Evolutionary conservation across 1,140 invertebrate genomes (phyloP), one percentile per base, ranked within the genome.

Genomic region (Uloborus diversus): DNA sequence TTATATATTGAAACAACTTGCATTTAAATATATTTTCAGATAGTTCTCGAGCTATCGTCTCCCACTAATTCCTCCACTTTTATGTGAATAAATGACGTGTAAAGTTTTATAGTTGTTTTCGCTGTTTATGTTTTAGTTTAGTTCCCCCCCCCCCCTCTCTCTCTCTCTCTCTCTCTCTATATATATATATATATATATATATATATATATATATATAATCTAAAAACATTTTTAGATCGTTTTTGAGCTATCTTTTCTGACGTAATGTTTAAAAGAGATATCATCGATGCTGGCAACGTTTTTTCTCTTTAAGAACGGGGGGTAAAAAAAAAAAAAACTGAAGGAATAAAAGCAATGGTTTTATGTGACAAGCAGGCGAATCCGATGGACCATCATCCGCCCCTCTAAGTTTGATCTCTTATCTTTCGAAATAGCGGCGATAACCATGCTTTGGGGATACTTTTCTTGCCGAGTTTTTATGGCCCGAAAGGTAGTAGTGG

Each of bases 21-120:
- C 53, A n/a, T n/a, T n/a, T n/a, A n/a, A n/a, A n/a, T n/a, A n/a
- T n/a, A n/a, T n/a, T n/a, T n/a, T n/a, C n/a, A n/a, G n/a, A n/a
- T n/a, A n/a, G n/a, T n/a, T n/a, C n/a, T n/a, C n/a, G n/a, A n/a
- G n/a, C n/a, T n/a, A n/a, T n/a, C n/a, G n/a, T n/a, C n/a, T n/a
- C n/a, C n/a, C n/a, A n/a, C n/a, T n/a, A n/a, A n/a, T n/a, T n/a
- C n/a, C 7, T 14, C 33, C 56, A 20, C 53, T 73, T 47, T 32
- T 56, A 53, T 65, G 66, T 78, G 73, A 78, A 78, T 65, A 78
- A 78, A 56, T 65, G 73, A 78, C 61, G 73, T 65, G 73, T 78
- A 65, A 78, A 78, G 61, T 78, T 78, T 78, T 78, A 78, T 78
- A 62, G 73, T 78, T 78, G 66, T 78, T 78, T n/a, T n/a, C n/a